These are phyloP conservation scores for Spea multiplicata DNA, from an alignment of 2,113 vertebrate species.

Conservation along the genomic window DNA sequence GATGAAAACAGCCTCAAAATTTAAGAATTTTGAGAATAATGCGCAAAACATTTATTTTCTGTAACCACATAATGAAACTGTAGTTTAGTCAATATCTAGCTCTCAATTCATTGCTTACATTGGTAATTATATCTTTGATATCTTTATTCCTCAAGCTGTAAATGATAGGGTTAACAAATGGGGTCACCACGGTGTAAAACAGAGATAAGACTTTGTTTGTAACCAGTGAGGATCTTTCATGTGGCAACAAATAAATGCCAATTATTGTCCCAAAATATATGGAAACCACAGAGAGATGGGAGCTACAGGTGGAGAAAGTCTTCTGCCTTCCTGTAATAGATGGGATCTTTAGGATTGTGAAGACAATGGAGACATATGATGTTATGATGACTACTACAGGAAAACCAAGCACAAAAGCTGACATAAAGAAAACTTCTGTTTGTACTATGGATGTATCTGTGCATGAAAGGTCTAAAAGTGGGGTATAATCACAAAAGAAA, in stretches of 20 bases:
- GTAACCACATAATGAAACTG: too few relatives aligned
- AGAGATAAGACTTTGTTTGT: slow-evolving; percentile 52
- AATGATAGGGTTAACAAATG: slow-evolving; percentile 54
- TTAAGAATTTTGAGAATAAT: too few relatives aligned
- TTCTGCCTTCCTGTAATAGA: slow-evolving; percentile 46
- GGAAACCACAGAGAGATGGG: slow-evolving; percentile 51
- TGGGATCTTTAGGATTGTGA: slow-evolving; percentile 48
- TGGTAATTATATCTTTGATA: slow-evolving; percentile 24
- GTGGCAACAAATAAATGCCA: slow-evolving; percentile 52
- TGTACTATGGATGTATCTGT: background rate
- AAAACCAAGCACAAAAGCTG: background rate
- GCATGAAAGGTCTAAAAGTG: background rate
- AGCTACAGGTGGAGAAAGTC: slow-evolving; percentile 55
- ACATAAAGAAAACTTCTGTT: background rate
- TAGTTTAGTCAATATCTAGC: too few relatives aligned
- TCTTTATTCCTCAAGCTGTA: slow-evolving; percentile 57
- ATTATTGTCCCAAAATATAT: slow-evolving; percentile 53
- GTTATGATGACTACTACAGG: background rate
- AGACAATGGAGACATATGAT: slow-evolving; percentile 36
- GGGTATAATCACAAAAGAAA: slow-evolving; percentile 19
- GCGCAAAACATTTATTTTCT: too few relatives aligned
- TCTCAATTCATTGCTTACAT: slow-evolving; percentile 11
- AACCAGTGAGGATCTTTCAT: slow-evolving; percentile 18
- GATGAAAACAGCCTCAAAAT: too few relatives aligned
- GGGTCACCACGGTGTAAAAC: slow-evolving; percentile 50